phyloP scores from a whole-genome alignment of 1,140 invertebrate genomes.

The Heliothis subflexa region DNA sequence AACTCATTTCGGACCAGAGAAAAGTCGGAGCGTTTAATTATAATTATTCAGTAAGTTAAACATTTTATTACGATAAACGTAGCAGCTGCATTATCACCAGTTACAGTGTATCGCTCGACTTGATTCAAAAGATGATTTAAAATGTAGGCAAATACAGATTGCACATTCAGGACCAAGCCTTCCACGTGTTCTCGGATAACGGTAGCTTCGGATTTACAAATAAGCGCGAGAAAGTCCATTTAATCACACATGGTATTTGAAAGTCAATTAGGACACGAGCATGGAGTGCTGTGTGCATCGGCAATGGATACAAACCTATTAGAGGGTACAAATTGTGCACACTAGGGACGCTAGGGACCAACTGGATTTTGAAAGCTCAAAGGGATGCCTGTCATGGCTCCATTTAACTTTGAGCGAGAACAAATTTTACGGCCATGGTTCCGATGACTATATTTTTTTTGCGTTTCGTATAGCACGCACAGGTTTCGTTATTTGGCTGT shows the following conservation, averaged over 20 bases:
- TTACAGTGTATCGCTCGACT: not conserved
- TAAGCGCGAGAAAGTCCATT: slow-evolving; percentile 38
- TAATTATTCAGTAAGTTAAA: too few species aligned
- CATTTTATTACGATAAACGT: not conserved
- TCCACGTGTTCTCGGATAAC: slow-evolving; percentile 41
- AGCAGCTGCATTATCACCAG: not conserved
- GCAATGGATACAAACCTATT: slow-evolving; percentile 30
- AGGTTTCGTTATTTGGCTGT: not conserved
- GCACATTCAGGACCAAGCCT: not conserved
- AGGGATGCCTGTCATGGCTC: slow-evolving; percentile 36
- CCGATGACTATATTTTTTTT: not conserved
- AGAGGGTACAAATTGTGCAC: slow-evolving; percentile 28
- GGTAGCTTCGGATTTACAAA: slow-evolving; percentile 41
- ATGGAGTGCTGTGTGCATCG: not conserved
- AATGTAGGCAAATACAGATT: slow-evolving; percentile 23
- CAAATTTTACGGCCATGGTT: not conserved
- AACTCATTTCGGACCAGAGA: too few species aligned
- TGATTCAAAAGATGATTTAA: slow-evolving; percentile 8
- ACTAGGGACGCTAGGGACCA: slow-evolving; percentile 21
- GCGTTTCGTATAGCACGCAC: not conserved
- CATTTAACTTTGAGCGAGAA: slow-evolving; percentile 44
- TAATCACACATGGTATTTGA: slow-evolving; percentile 32
- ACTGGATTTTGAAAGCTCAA: slow-evolving; percentile 30
- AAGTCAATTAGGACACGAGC: slow-evolving; percentile 38
- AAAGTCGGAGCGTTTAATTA: too few species aligned